Percentiles rank a stretch among this genome's conserved stretches.
Evolutionary conservation across 2,888 invertebrate genomes (phyloP).

Genomic region (Drosophila monieri): DNA sequence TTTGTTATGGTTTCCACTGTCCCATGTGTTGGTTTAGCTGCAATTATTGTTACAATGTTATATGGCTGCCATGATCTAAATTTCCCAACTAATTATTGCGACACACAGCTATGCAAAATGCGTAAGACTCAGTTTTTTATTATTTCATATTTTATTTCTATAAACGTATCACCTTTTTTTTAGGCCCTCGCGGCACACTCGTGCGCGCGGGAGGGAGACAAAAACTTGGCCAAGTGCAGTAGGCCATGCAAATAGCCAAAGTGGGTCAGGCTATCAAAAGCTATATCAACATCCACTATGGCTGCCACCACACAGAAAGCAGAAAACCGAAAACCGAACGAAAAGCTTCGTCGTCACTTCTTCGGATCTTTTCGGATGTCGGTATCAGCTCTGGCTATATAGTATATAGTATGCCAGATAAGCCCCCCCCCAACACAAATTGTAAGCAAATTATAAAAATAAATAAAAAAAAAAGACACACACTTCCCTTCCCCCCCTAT

Average conservation of each 20-base stretch:
- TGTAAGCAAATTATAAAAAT: constrained; percentile 52
- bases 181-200: constrained; percentile 20
- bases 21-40: constrained; percentile 41
- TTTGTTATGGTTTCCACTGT: constrained; percentile 20
- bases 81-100: constrained; percentile 75
- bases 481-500: constrained; percentile 5
- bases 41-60: constrained; percentile 72
- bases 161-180: constrained; percentile 29
- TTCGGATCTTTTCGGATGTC: constrained; percentile 26
- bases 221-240: constrained; percentile 85
- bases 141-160: constrained; percentile 7
- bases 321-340: constrained; percentile 24
- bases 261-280: constrained; percentile 77
- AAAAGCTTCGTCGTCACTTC: constrained; percentile 26
- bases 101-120: constrained; percentile 47
- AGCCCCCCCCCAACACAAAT: constrained; percentile 33
- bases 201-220: constrained; percentile 80
- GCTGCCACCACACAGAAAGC: constrained; percentile 18
- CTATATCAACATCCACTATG: constrained; percentile 53
- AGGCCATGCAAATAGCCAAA: constrained; percentile 84
- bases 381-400: constrained; percentile 17
- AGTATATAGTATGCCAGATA: constrained; percentile 14
- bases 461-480: constrained; percentile 40
- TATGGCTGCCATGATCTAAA: constrained; percentile 79
- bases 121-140: constrained; percentile 48